Evolutionary conservation across 2,888 invertebrate genomes (phyloP).

Genomic region (Monochamus alternatus): DNA sequence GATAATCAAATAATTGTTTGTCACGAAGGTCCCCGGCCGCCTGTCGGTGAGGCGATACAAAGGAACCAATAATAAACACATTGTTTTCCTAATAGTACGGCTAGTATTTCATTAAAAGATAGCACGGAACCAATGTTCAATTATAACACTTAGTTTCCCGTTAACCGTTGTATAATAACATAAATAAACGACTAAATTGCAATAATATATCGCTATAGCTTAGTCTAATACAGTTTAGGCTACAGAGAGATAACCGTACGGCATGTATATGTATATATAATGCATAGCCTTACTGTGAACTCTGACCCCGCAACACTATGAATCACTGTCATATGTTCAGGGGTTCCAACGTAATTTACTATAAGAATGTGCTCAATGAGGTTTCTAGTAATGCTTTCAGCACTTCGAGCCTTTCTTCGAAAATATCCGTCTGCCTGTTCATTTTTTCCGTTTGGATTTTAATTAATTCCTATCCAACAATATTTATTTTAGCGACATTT

Average conservation of each 20-base stretch:
- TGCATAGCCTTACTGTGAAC: slow-evolving; percentile 39
- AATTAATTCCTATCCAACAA: too few species aligned
- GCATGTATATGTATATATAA: slow-evolving; percentile 34
- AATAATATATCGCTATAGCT: slow-evolving; percentile 33
- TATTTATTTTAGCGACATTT: too few species aligned
- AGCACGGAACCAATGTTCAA: slow-evolving; percentile 27
- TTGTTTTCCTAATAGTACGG: slow-evolving; percentile 32
- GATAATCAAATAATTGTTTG: slow-evolving; percentile 22
- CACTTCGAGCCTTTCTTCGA: slow-evolving; percentile 9
- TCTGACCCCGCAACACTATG: slow-evolving; percentile 40
- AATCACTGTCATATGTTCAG: slow-evolving; percentile 47
- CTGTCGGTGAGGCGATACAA: slow-evolving; percentile 12
- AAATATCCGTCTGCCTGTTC: neutral
- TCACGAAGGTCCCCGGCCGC: slow-evolving; percentile 9
- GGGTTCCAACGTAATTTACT: slow-evolving; percentile 43
- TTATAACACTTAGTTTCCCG: slow-evolving; percentile 39
- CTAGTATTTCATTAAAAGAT: slow-evolving; percentile 37
- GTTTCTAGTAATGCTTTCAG: slow-evolving; percentile 39
- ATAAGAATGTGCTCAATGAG: slow-evolving; percentile 42
- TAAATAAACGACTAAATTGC: slow-evolving; percentile 42
- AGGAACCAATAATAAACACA: slow-evolving; percentile 32
- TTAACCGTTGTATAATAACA: slow-evolving; percentile 38
- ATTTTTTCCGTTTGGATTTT: too few species aligned
- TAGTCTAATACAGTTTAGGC: slow-evolving; percentile 44
- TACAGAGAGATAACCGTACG: slow-evolving; percentile 36